phyloP scores from a whole-genome alignment of 2,888 invertebrate species.

The Stenolophus ochropezus region DNA sequence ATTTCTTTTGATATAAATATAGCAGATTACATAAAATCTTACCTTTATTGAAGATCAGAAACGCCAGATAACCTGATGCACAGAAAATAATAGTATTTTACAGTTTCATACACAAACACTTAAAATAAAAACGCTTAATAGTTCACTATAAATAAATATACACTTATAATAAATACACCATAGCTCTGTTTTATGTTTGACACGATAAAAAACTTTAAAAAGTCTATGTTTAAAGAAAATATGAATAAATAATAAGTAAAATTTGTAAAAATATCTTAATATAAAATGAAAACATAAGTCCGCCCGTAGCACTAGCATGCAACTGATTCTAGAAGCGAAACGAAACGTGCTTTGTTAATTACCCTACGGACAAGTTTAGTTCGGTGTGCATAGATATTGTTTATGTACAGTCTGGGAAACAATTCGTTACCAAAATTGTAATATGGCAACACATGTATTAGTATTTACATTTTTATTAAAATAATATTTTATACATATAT shows the following conservation, averaged over 20 bases:
- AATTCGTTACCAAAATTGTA: neutral
- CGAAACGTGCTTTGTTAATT: neutral
- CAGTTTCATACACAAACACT: neutral
- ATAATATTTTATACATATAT: slow-evolving; percentile 71
- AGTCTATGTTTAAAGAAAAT: too few species aligned
- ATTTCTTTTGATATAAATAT: too few species aligned
- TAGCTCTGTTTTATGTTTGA: neutral
- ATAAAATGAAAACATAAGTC: too few species aligned
- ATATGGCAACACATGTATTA: slow-evolving; percentile 18
- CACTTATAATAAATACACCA: neutral
- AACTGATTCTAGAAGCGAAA: neutral
- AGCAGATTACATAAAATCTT: neutral
- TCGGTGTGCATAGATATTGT: neutral
- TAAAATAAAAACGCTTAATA: too few species aligned
- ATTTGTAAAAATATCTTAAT: too few species aligned
- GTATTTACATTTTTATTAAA: slow-evolving; percentile 70
- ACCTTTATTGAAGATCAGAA: neutral
- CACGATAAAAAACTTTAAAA: neutral
- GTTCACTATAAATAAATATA: too few species aligned
- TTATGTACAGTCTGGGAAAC: neutral
- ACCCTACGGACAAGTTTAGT: neutral
- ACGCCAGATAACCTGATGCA: neutral
- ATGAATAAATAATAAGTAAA: too few species aligned
- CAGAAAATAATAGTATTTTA: neutral
- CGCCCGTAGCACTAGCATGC: neutral